Base-by-base conservation (phyloP, 2,797 vertebrate species). In the Lophius americanus region DNA sequence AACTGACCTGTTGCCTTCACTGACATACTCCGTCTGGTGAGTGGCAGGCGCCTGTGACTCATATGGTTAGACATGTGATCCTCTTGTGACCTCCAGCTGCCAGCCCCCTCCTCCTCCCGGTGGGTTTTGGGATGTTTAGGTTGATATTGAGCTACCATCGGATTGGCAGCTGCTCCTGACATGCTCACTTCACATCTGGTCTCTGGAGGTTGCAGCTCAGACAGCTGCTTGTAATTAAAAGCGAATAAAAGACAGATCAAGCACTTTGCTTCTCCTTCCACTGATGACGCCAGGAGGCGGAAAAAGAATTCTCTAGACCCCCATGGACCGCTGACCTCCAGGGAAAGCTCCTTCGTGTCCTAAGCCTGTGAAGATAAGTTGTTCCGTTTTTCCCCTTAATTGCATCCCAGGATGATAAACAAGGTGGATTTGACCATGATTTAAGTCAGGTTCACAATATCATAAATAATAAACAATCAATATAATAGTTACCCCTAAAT, bases 181-280 rank as follows among this genome's bases (percentile, higher is more conserved):
- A 63, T 63, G 57, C 53, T 70, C 10, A 37, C 79, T 79, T 85
- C 85, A 91, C 85, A 81, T 89, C 81, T 75, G 67, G 49, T 84
- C 88, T 73, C 84, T 38, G 71, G 79, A 82, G 84, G 78, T 50
- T 51, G 10, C 47, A 79, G 74, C 65, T 79, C 54, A 64, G 71
- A 73, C 88, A 81, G 77, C 62, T 73, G 54, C 66, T 79, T 84
- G 81, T 88, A 88, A 92, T 92, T 91, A 87, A 89, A 85, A 78
- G 77, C 41, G 54, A 78, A 81, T 84, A 70, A 84, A 44, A 84
- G 75, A 73, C 76, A 77, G 85, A 85, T 86, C 74, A 83, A 63
- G 74, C 61, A 59, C 72, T 64, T 60, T 75, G 74, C 6, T 32
- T 51, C 68, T 73, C 61, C 41, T 58, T 57, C 39, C 33, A 13